Conservation (phyloP, 2,797 vertebrate genomes). For the Mormyrus hasselquistii region DNA sequence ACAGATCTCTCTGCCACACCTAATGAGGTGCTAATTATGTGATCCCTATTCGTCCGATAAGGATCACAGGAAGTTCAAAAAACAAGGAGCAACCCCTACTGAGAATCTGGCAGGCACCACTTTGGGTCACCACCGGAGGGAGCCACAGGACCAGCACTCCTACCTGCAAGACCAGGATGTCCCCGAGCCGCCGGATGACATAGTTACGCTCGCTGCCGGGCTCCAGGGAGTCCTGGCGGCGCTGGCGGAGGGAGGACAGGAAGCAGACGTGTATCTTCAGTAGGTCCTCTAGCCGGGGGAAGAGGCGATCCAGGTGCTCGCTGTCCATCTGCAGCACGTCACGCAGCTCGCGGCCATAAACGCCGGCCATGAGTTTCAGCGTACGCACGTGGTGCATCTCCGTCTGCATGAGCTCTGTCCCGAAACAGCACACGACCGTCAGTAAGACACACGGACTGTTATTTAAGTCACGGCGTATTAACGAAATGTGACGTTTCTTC, state of each 20-base stretch:
- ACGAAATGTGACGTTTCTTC: not conserved
- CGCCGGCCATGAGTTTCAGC: constrained; percentile 76
- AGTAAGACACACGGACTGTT: not conserved
- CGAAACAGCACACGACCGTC: not conserved
- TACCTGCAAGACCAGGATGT: constrained; percentile 80
- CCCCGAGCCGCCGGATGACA: constrained; percentile 71
- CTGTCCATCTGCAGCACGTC: constrained; percentile 67
- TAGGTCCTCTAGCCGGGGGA: constrained; percentile 64
- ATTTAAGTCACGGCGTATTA: not conserved
- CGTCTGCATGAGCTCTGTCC: constrained; percentile 83
- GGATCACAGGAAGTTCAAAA: not conserved
- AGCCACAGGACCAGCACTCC: not conserved
- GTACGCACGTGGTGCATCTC: constrained; percentile 88
- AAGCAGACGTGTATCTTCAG: constrained; percentile 70
- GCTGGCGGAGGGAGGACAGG: constrained; percentile 68
- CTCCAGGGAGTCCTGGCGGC: constrained; percentile 62
- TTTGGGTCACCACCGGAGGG: not conserved
- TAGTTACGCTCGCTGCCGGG: constrained; percentile 72
- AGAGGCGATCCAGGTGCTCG: constrained; percentile 61
- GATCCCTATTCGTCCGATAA: not conserved
- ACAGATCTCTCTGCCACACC: not conserved
- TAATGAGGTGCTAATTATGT: not conserved
- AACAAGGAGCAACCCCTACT: not conserved
- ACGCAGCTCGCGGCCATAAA: constrained; percentile 72
- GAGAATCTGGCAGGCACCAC: not conserved